phyloP scores from a whole-genome alignment of 1,140 invertebrate genomes.

The Ceratina australensis region DNA sequence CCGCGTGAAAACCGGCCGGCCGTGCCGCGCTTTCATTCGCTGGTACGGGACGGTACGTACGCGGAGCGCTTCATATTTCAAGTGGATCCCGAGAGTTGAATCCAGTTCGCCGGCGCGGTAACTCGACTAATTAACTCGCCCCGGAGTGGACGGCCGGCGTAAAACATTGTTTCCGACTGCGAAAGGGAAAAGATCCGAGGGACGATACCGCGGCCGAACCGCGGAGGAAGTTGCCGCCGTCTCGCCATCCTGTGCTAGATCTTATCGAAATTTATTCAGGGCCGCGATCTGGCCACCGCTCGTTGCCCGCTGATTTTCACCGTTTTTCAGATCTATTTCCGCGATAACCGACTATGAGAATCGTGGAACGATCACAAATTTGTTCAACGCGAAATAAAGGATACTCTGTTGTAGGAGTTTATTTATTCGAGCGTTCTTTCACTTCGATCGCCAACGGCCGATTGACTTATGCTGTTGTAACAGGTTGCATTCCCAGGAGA shows the following conservation, averaged over 20 bases:
- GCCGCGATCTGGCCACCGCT: slow-evolving; percentile 25
- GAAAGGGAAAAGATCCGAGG: slow-evolving; percentile 55
- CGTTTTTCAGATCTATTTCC: not conserved
- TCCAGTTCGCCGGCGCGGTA: slow-evolving; percentile 7
- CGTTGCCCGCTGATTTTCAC: slow-evolving; percentile 3
- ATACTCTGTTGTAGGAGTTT: too few relatives aligned
- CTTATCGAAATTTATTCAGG: slow-evolving; percentile 60
- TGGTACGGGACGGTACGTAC: too few relatives aligned
- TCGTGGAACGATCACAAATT: too few relatives aligned
- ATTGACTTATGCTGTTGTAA: too few relatives aligned
- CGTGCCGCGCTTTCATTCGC: slow-evolving; percentile 1
- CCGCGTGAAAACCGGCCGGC: not conserved
- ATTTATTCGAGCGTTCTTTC: too few relatives aligned
- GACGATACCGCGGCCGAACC: slow-evolving; percentile 28
- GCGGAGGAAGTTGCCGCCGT: slow-evolving; percentile 46
- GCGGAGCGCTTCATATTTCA: slow-evolving; percentile 12
- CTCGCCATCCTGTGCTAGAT: slow-evolving; percentile 29
- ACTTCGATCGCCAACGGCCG: too few relatives aligned
- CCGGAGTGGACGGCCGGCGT: slow-evolving; percentile 40
- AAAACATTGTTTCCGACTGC: slow-evolving; percentile 60
- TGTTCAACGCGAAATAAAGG: too few relatives aligned
- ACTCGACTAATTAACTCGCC: slow-evolving; percentile 51
- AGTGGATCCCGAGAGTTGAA: slow-evolving; percentile 11
- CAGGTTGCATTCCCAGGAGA: too few relatives aligned
- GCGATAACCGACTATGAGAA: too few relatives aligned